Evolutionary conservation across 2,888 invertebrate genomes (phyloP), one percentile per base, ranked within the genome.

Genomic region (Tribolium freemani): DNA sequence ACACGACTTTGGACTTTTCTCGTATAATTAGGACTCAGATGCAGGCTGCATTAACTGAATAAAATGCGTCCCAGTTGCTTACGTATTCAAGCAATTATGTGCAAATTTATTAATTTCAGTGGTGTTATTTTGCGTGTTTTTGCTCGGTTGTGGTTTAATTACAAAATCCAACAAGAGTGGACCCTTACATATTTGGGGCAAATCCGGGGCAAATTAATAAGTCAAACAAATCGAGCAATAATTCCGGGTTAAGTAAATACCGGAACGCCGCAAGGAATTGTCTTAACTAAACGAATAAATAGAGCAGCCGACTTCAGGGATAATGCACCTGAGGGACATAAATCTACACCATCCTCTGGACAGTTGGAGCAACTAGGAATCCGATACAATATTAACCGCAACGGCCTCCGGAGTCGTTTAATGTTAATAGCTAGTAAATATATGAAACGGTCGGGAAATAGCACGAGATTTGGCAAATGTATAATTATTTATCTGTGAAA

Each of bases 401-500:
- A 48, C 53, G 64, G 60, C 50, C 73, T 72, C 72, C 72, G 68
- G 73, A 76, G 73, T 74, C 70, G 72, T 72, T 75, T 75, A 76
- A 75, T 75, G 76, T 69, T 76, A 75, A 76, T 76, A 73, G 73
- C 67, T 67, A 46, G 70, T 63, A 67, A 73, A 73, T 71, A 60
- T 73, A 73, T 60, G 56, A 66, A 70, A 16, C 16, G 46, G 58
- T 31, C 44, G 38, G 53, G 53, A 31, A 58, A 64, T 45, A 48
- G 46, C 11, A 60, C 45, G 63, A 64, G 69, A 69, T 72, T 72
- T 58, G 53, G 61, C 26, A 53, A 73, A 75, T 71, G 70, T 76
- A 76, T 75, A 75, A 76, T 75, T 75, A 76, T 76, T 77, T 77
- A 78, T 79, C 77, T 75, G 72, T 72, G 68, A 77, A 79, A 79